Evolutionary conservation across 2,797 vertebrate genomes (phyloP).

Genomic region (Squalus acanthias): DNA sequence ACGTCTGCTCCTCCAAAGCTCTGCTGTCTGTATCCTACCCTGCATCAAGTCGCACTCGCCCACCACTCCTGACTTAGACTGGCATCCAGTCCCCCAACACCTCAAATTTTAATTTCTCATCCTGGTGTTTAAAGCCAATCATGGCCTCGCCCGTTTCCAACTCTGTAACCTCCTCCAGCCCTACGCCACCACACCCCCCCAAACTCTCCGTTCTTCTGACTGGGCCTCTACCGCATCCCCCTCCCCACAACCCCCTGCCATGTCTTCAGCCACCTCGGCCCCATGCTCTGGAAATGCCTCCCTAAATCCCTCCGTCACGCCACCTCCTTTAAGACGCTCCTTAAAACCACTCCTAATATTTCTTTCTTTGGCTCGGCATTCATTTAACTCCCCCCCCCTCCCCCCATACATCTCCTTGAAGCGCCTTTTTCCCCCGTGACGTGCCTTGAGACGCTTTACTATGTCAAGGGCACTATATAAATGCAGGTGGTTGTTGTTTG

Average conservation of each 20-base stretch:
- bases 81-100: neutral
- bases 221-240: neutral
- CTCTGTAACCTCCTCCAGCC: neutral
- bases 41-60: neutral
- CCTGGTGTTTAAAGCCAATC: neutral
- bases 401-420: too few relatives aligned
- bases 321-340: neutral
- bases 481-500: neutral
- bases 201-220: neutral
- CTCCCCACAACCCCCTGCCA: neutral
- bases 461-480: neutral
- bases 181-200: too few relatives aligned
- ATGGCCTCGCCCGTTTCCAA: neutral
- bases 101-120: neutral
- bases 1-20: neutral
- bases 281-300: neutral
- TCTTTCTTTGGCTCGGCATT: too few relatives aligned
- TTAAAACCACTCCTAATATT: too few relatives aligned
- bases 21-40: too few relatives aligned
- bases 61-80: neutral
- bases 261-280: neutral
- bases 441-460: neutral
- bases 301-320: neutral
- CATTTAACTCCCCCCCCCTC: too few relatives aligned
- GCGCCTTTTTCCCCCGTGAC: neutral